Percentiles rank a stretch among this genome's conserved stretches.
These are phyloP conservation scores for Agraylea sexmaculata DNA, from an alignment of 1,140 invertebrate genomes.

Conservation along the genomic window DNA sequence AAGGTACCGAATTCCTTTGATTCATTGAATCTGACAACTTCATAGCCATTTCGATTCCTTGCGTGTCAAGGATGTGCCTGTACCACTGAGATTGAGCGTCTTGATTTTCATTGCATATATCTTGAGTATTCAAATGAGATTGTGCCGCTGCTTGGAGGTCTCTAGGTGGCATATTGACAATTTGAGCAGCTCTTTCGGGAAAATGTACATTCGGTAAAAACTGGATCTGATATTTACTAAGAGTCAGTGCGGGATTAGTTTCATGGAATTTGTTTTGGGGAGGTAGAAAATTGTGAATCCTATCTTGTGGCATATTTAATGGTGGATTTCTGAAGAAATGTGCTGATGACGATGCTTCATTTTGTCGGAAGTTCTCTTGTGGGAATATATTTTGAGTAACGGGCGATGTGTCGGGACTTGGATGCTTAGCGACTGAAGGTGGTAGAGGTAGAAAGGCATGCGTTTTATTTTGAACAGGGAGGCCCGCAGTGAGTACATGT, in stretches of 20 bases:
- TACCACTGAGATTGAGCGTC: constrained; percentile 29
- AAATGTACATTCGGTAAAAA: constrained; percentile 44
- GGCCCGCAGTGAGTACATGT: constrained; percentile 14
- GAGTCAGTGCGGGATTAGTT: constrained; percentile 8
- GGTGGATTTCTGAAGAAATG: constrained; percentile 17
- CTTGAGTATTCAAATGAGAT: constrained; percentile 22
- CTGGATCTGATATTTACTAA: constrained; percentile 35
- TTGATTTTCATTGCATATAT: constrained; percentile 19
- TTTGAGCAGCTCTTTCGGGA: constrained; percentile 30
- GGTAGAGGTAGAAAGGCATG: constrained; percentile 17
- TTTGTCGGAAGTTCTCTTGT: constrained; percentile 13
- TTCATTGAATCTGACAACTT: constrained; percentile 27
- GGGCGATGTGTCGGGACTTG: constrained; percentile 17
- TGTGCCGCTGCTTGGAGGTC: constrained; percentile 28
- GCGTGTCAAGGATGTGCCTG: constrained; percentile 31
- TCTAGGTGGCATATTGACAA: constrained; percentile 26
- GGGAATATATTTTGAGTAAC: constrained; percentile 10
- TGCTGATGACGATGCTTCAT: constrained; percentile 12
- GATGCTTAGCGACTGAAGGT: constrained; percentile 11
- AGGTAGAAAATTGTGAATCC: constrained; percentile 13
- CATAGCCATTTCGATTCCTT: constrained; percentile 27
- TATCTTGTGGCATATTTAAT: constrained; percentile 11
- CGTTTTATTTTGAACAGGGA: constrained; percentile 15
- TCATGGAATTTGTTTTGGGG: constrained; percentile 17
- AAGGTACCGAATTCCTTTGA: constrained; percentile 14